Evolutionary conservation across 2,797 vertebrate species (phyloP), one percentile per base, ranked within the genome.

Genomic region (Muraenolepis orangiensis): DNA sequence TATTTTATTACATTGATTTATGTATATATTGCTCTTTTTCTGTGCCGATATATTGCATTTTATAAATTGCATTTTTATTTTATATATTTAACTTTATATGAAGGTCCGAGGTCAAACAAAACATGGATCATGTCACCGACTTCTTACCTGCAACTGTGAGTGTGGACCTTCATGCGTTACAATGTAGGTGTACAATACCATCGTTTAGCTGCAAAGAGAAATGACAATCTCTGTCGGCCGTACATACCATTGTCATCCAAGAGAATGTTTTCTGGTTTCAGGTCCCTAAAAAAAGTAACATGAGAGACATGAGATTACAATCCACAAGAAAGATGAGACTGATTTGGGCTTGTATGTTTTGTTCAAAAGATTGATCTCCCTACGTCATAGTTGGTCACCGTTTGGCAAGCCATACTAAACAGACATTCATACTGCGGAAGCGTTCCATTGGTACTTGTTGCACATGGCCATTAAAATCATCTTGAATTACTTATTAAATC

Each of bases 251-350:
- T 69, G 82, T 94, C 91, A 72, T 94, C 98, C 87, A 99, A 81
- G 72, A 99, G 89, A 82, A 99, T 98, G 83, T 99, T 99, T 82
- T 99, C 98, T 81, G 98, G 98, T 87, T 99, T 99, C 87, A 99
- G 85, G 82, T 99, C 98, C 87, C 98, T 99, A 90, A 64, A 64
- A 26, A n/a, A n/a, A n/a, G n/a, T n/a, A n/a, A n/a, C n/a, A n/a
- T 11, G 10, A 2, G 1, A 75, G n/a, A 81, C 79, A 81, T 10
- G 0, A 79, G 84, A 82, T 3, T 28, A 57, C 31, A 2, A 72
- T 29, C 70, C 31, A 26, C 16, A 31, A 70, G n/a, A 70, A 34
- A 23, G 68, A 7, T 70, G 66, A 67, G 13, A 30, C 6, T 7
- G 6, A 18, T 67, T 64, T 16, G 28, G n/a, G n/a, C n/a, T n/a